Evolutionary conservation across 2,888 invertebrate genomes (phyloP), one percentile per base, ranked within the genome.

Genomic region (Drosophila anomalipes): DNA sequence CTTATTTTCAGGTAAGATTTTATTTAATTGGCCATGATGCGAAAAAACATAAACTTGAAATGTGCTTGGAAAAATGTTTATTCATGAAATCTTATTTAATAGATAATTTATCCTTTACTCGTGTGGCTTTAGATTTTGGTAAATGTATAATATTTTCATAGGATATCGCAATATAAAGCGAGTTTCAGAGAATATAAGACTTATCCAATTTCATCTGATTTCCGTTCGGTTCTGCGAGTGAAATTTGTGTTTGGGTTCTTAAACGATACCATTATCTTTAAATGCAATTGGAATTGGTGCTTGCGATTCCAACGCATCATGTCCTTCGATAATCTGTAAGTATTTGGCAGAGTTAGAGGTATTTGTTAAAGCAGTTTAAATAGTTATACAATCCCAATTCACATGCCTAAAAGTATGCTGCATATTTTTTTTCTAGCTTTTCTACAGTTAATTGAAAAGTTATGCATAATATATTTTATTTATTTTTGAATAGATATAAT

Each of bases 1-100:
- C 7, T 63, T 35, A 14, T 57, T 33, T 44, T 63, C 19, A 49
- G 37, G 33, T 41, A 33, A n/a, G 22, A 37, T 54, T 39, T 57
- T 26, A 51, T 58, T 22, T 47, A 35, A 49, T 56, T 54, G 47
- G 4, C 16, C 35, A 22, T 56, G 22, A 22, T 58, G 41, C 16
- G 2, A 16, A 26, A 9, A 22, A 14, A 16, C 12, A 26, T 37
- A 37, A 37, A 26, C 4, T 26, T 16, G 4, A 4, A 4, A 47
- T 9, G 22, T 47, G 47, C 7, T 47, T 47, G 47, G 26, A 9
- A 16, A 16, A 47, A 14, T 47, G 14, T 14, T 47, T 47, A 4
- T 4, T 26, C 0, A 9, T 9, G 2, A 47, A 47, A 47, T 47
- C 22, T 2, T 1, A 26, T 26, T 26, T 0, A 22, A 2, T 16